Percentiles rank a stretch among this genome's conserved stretches.
Conservation (phyloP, 2,797 vertebrate species). For the Dromococcyx pavoninus region DNA sequence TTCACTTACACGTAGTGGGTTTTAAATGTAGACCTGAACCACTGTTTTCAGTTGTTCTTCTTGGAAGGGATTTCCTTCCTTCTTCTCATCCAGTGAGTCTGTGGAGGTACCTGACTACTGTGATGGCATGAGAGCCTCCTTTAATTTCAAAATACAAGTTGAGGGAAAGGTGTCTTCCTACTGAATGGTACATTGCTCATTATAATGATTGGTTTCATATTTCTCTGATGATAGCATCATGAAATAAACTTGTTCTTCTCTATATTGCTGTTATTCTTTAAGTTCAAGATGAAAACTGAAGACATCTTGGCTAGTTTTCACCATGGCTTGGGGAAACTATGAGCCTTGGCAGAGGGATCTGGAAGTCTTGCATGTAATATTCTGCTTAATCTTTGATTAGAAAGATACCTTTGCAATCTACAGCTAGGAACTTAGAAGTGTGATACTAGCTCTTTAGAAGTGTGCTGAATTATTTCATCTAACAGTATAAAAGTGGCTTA, state of each 20-base stretch:
- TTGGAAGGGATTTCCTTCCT: neutral
- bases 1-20: neutral
- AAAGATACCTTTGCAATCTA: neutral
- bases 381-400: neutral
- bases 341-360: neutral
- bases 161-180: neutral
- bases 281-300: neutral
- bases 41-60: neutral
- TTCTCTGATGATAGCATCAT: neutral
- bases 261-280: neutral
- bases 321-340: neutral
- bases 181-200: neutral
- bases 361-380: neutral
- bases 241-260: neutral
- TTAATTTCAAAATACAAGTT: neutral
- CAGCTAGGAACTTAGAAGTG: neutral
- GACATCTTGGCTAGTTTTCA: neutral
- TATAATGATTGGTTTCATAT: neutral
- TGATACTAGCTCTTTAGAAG: neutral
- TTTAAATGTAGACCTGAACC: neutral
- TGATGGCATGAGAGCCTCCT: neutral
- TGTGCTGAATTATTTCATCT: neutral
- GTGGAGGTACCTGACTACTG: neutral
- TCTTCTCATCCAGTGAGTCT: neutral
- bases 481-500: neutral